phyloP scores from a whole-genome alignment of 2,888 invertebrate species.

The Cremastinae sp. region DNA sequence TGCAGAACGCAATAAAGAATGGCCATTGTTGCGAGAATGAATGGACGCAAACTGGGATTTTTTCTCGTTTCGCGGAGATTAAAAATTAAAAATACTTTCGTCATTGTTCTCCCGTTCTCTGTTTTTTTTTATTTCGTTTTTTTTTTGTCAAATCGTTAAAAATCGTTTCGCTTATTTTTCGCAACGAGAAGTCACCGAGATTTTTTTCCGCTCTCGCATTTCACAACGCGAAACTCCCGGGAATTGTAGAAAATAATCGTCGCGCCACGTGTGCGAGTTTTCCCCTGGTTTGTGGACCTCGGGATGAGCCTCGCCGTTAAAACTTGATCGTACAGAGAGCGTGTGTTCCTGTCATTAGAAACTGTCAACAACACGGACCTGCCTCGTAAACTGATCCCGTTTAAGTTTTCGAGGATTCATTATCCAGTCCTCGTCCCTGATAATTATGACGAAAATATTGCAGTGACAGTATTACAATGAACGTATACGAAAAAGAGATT shows the following conservation, averaged over 20 bases:
- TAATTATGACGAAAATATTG: no score
- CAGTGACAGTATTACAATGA: no score
- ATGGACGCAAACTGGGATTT: neutral
- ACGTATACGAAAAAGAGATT: no score
- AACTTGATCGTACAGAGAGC: conserved; percentile 34
- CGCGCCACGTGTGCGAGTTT: neutral
- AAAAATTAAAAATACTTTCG: no score
- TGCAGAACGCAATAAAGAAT: no score
- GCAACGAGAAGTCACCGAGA: no score
- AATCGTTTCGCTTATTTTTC: no score
- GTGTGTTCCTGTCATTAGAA: conserved; percentile 40
- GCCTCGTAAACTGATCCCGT: conserved; percentile 42
- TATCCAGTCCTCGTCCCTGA: neutral
- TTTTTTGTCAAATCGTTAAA: neutral
- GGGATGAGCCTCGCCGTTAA: conserved; percentile 30
- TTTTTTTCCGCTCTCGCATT: no score
- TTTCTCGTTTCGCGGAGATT: neutral
- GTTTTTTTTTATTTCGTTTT: neutral
- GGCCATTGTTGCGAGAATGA: neutral
- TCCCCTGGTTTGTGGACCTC: neutral
- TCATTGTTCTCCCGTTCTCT: neutral
- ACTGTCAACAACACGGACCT: conserved; percentile 25
- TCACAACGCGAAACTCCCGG: neutral
- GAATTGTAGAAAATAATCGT: neutral
- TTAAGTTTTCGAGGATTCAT: conserved; percentile 15